Conservation (phyloP, 2,113 vertebrate species). For the Xyrauchen texanus region DNA sequence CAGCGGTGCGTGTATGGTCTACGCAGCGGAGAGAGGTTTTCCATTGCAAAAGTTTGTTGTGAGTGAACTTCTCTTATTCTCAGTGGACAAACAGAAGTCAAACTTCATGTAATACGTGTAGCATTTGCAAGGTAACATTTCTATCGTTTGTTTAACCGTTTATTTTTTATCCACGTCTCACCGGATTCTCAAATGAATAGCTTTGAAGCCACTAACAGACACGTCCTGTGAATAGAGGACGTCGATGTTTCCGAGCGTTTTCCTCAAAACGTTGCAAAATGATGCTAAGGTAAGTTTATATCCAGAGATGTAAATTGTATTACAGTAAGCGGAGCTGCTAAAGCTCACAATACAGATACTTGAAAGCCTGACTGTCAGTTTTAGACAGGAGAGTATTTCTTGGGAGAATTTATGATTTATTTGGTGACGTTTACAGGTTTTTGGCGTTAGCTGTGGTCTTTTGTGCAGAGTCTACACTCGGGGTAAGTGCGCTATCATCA, state of each 20-base stretch:
- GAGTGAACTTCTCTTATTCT: slow-evolving; percentile 60
- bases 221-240: slow-evolving; percentile 58
- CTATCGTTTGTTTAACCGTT: slow-evolving; percentile 47
- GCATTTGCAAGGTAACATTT: neutral
- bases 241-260: slow-evolving; percentile 50
- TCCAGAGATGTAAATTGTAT: neutral
- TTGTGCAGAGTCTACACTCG: slow-evolving; percentile 58
- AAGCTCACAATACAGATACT: neutral
- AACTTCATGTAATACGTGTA: neutral
- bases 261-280: slow-evolving; percentile 60
- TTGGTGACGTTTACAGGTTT: slow-evolving; percentile 58
- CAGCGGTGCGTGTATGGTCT: slow-evolving; percentile 52
- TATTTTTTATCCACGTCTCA: slow-evolving; percentile 42
- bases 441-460: slow-evolving; percentile 56
- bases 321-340: neutral
- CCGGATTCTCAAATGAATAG: slow-evolving; percentile 68
- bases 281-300: slow-evolving; percentile 64
- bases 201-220: slow-evolving; percentile 60
- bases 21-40: slow-evolving; percentile 66
- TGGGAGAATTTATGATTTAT: neutral
- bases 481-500: slow-evolving; percentile 71
- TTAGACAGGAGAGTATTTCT: neutral
- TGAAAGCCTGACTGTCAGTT: neutral
- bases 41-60: slow-evolving; percentile 64
- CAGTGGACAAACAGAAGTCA: slow-evolving; percentile 5